Evolutionary conservation across 64 coral and sea anemone genomes (phyloP).

Genomic region (Anthopleura sola): DNA sequence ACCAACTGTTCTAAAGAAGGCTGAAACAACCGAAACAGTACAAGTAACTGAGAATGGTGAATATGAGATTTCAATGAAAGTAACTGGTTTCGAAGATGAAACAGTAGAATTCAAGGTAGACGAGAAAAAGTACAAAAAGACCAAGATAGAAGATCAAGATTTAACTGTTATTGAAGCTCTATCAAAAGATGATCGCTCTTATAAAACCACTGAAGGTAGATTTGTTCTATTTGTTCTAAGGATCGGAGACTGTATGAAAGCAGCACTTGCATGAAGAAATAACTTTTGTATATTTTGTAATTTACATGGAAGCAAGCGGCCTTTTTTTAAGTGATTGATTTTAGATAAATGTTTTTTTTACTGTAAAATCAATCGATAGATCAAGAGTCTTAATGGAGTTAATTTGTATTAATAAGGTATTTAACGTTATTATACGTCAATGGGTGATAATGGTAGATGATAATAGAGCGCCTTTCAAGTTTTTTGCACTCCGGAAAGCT

Average conservation of each 20-base stretch:
- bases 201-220: slow-evolving; percentile 11
- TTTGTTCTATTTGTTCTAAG: neutral
- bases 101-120: neutral
- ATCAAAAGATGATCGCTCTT: neutral
- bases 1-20: neutral
- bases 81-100: neutral
- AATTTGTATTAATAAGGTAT: too few relatives aligned
- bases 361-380: too few relatives aligned
- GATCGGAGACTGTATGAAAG: neutral
- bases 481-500: too few relatives aligned
- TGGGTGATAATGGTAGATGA: too few relatives aligned
- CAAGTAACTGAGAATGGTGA: neutral
- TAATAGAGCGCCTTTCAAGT: too few relatives aligned
- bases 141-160: neutral
- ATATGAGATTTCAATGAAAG: slow-evolving; percentile 1
- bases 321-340: too few relatives aligned
- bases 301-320: too few relatives aligned
- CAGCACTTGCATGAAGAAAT: neutral
- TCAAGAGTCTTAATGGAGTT: too few relatives aligned
- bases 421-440: too few relatives aligned
- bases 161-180: neutral
- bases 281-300: too few relatives aligned
- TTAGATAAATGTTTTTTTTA: too few relatives aligned
- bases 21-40: slow-evolving; percentile 1
- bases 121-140: neutral